A percentile compares a stretch with the other conserved stretches of the same genome.
phyloP scores from a whole-genome alignment of 2,113 vertebrate genomes.

The Phylloscopus trochilus region DNA sequence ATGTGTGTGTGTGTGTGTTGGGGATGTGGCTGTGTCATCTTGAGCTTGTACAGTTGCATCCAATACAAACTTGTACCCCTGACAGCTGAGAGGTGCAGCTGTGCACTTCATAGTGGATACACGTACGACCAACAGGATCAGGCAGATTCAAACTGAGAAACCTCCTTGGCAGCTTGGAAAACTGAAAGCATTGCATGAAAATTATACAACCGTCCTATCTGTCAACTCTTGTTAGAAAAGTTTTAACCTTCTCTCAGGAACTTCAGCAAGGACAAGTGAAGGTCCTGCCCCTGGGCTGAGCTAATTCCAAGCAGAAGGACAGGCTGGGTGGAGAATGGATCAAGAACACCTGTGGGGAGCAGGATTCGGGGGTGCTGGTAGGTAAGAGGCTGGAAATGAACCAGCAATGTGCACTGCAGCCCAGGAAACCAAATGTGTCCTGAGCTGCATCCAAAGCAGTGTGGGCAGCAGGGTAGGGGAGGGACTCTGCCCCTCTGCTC shows the following conservation, averaged over 20 bases:
- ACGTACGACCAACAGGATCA: background rate
- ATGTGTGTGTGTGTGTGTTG: background rate
- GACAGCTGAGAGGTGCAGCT: background rate
- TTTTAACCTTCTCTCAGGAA: background rate
- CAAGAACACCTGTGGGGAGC: too few relatives aligned
- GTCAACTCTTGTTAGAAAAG: background rate
- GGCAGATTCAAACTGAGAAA: background rate
- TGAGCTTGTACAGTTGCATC: background rate
- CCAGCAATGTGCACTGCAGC: background rate
- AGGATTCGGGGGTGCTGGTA: rapidly evolving
- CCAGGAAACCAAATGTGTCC: background rate
- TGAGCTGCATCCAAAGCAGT: background rate
- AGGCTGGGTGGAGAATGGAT: background rate
- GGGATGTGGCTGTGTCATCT: rapidly evolving
- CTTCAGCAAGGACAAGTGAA: background rate
- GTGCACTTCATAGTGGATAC: background rate
- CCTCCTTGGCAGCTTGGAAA: background rate
- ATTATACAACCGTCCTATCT: background rate
- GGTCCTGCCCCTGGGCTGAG: background rate
- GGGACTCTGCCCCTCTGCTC: background rate
- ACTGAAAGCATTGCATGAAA: background rate
- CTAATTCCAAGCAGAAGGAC: background rate
- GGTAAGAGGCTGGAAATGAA: background rate
- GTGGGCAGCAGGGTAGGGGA: background rate
- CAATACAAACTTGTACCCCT: background rate